Evolutionary conservation across 2,797 vertebrate species (phyloP), one percentile per base, ranked within the genome.

Genomic region (Chloroceryle inda): DNA sequence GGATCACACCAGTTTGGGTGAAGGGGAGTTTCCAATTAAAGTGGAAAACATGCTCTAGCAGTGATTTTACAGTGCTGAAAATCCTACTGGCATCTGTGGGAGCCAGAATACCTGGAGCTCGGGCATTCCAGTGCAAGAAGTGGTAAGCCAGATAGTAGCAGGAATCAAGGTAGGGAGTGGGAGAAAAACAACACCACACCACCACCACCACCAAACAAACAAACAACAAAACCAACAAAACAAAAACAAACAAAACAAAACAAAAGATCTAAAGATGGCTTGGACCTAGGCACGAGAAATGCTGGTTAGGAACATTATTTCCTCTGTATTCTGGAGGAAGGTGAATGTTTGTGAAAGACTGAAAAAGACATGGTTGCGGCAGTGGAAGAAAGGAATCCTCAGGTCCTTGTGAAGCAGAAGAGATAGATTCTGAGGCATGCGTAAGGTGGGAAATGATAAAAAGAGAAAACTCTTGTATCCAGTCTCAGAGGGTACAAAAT

Each of bases 261-360:
- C 24, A 66, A 66, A 10, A 73, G 33, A 50, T 47, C 59, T 63
- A 42, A 89, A 56, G 21, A 42, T 49, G 1, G 38, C 40, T 83
- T 72, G 24, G 13, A 72, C 33, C 12, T 53, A 63, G 35, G 31
- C 24, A 47, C 10, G 35, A 67, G 13, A 33, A 89, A 73, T 59
- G 5, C 2, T 59, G 10, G 15, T 44, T 35, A 80, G 19, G 22
- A 84, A 8, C n/a, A 50, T 37, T 29, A 11, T 27, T 73, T 69
- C 13, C 55, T 61, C 56, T 22, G 13, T 35, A 11, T 72, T 75
- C 68, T 71, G 37, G 33, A 56, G 15, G 7, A 88, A 77, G 26
- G 33, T 29, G 33, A 62, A 27, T 50, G 12, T 55, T 78, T 0
- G 0, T 26, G 50, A 62, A 75, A 76, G 21, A 50, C 10, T 69